Conservation (phyloP, 2,113 vertebrate genomes). For the Gymnorhina tibicen region DNA sequence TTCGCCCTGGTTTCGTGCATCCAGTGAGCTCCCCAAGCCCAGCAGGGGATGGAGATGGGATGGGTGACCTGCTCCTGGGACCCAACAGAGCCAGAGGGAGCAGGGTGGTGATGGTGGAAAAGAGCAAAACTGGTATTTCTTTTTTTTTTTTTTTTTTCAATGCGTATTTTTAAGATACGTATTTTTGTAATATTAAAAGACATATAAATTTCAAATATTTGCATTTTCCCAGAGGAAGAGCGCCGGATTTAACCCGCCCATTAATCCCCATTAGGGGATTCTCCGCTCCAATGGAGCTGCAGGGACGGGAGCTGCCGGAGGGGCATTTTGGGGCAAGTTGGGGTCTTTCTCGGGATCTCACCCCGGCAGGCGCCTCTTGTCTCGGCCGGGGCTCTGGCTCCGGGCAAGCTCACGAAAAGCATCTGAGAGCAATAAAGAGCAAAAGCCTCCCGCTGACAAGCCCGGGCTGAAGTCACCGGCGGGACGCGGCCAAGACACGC, state of each 20-base stretch:
- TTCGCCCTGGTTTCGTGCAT: fast-evolving
- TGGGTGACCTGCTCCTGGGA: not conserved
- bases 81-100: not conserved
- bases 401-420: not conserved
- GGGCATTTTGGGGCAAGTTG: not conserved
- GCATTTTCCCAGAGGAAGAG: not conserved
- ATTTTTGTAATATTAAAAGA: not conserved
- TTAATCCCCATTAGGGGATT: not conserved
- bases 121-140: not conserved
- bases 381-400: not conserved
- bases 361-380: constrained; percentile 12
- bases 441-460: constrained; percentile 41
- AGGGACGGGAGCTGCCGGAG: not conserved
- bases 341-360: not conserved
- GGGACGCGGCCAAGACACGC: constrained; percentile 42
- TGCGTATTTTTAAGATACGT: not conserved
- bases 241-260: not conserved
- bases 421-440: constrained; percentile 59
- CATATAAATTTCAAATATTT: not conserved
- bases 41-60: not conserved
- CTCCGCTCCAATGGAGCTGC: fast-evolving
- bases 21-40: not conserved
- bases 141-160: no score
- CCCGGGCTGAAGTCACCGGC: constrained; percentile 46
- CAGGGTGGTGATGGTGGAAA: not conserved